Base-by-base conservation (phyloP, 1,140 invertebrate species). In the Aricia agestis region DNA sequence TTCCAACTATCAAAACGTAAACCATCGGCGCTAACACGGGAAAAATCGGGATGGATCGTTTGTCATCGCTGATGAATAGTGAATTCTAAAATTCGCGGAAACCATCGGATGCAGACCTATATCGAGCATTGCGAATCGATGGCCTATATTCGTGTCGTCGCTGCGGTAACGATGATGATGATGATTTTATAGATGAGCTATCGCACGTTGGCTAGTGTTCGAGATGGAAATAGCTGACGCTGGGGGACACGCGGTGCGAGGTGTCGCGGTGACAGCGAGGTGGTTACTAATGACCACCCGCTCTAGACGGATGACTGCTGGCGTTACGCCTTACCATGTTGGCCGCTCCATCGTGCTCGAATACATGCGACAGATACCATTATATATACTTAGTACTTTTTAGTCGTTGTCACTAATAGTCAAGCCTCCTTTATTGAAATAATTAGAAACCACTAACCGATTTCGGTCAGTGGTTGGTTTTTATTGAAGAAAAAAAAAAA, bases 201-300 rank as follows among this genome's bases (percentile, higher is more conserved):
- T 52, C 45, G 9, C 9, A 52, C 10, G 45, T 52, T 52, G 45
- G 45, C 45, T 52, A 3, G 45, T 52, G 13, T 52, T 52, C 7
- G 45, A 13, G 9, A 52, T 52, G 11, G 45, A 52, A 52, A 52
- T 52, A 52, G 45, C 45, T 4, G 45, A 52, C 13, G 45, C 3
- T 52, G 45, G 45, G 45, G 13, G 45, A 15, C 45, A 52, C 45
- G 45, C 0, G 45, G 45, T 52, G 45, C 45, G 10, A 13, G 45
- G 45, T 52, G 45, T 52, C 45, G 13, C 45, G 45, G 81, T 83
- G 82, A 87, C 83, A 79, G 79, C 77, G 73, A 72, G 72, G 76
- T 74, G 72, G 79, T 81, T 83, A 86, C 80, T 84, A 85, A 86
- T 84, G 80, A 78, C 82, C 78, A 74, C 78, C 82, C 81, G 76